Conservation (phyloP, 2,888 invertebrate species). For the Melikaiella ostensackeni region DNA sequence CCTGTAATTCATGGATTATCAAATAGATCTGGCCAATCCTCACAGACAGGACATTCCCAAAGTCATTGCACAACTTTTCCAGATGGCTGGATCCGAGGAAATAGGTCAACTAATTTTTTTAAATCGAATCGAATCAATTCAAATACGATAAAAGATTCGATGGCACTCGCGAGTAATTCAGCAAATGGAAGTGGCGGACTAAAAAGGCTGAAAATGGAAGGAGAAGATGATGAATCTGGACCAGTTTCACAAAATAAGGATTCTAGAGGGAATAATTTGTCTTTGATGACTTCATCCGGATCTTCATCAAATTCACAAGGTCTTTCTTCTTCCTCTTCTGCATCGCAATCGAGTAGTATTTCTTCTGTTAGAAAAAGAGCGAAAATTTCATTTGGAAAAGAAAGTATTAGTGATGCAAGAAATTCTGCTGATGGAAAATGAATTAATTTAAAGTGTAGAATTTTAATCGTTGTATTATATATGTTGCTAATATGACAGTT, state of each 20-base stretch:
- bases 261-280: background rate
- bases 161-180: background rate
- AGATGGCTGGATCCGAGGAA: slow-evolving; percentile 12
- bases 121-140: slow-evolving; percentile 9
- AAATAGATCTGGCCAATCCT: background rate
- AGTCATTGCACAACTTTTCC: background rate
- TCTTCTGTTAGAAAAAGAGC: background rate
- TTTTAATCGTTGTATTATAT: slow-evolving; percentile 3
- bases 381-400: slow-evolving; percentile 5
- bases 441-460: background rate
- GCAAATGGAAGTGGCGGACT: background rate
- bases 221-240: slow-evolving; percentile 5
- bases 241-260: background rate
- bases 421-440: slow-evolving; percentile 3
- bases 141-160: background rate
- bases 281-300: background rate
- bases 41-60: slow-evolving; percentile 21
- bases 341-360: background rate
- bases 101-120: background rate
- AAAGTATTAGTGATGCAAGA: background rate
- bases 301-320: background rate
- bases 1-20: background rate
- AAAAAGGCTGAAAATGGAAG: slow-evolving; percentile 26
- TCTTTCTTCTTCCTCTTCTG: background rate
- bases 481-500: background rate